A percentile compares a stretch with the other conserved stretches of the same genome.
phyloP scores from a whole-genome alignment of 1,140 invertebrate species.

The Nautilus pompilius region DNA sequence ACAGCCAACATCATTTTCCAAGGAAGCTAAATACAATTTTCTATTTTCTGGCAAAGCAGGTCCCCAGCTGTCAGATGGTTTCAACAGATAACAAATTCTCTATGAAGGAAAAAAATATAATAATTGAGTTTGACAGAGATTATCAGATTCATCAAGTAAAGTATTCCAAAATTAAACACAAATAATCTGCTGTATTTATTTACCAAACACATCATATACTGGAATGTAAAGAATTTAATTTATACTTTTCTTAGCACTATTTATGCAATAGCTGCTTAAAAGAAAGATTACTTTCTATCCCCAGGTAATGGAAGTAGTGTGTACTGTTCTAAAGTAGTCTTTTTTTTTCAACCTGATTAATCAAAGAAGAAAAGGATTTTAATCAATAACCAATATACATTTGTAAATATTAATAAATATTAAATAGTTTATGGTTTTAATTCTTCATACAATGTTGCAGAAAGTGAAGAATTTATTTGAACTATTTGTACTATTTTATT shows the following conservation, averaged over 20 bases:
- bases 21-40: slow-evolving; percentile 17
- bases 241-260: not conserved
- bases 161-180: not conserved
- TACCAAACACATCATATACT: not conserved
- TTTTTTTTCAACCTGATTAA: too few relatives aligned
- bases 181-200: not conserved
- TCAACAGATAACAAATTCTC: slow-evolving; percentile 23
- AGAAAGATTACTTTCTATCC: too few relatives aligned
- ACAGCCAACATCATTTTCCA: too few relatives aligned
- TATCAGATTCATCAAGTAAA: not conserved
- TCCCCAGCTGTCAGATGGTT: slow-evolving; percentile 27
- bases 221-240: not conserved
- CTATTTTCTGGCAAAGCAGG: slow-evolving; percentile 24
- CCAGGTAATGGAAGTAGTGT: too few relatives aligned
- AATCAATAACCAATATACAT: too few relatives aligned
- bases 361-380: too few relatives aligned
- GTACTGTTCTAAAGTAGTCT: too few relatives aligned
- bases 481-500: too few relatives aligned
- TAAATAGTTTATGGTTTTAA: too few relatives aligned
- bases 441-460: too few relatives aligned
- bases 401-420: too few relatives aligned
- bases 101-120: slow-evolving; percentile 10
- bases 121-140: not conserved
- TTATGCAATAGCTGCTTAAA: not conserved
- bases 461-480: too few relatives aligned